Conservation (phyloP, 2,888 invertebrate species). For the Hirtodrosophila alboralis region DNA sequence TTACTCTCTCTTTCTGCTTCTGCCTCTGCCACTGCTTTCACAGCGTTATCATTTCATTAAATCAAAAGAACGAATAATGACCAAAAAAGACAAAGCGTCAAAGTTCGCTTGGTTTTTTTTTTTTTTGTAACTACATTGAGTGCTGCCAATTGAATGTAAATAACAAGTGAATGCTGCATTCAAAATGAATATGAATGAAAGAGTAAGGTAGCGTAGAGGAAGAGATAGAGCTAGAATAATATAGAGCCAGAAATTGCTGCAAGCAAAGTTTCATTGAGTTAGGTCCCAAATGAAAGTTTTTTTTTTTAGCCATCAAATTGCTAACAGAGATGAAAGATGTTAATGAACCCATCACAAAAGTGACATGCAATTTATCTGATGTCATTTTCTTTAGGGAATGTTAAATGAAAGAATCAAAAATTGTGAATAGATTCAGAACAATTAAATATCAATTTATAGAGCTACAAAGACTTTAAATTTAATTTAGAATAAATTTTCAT, state of each 20-base stretch:
- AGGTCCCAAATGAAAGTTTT: slow-evolving; percentile 41
- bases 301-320: slow-evolving; percentile 10
- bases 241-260: slow-evolving; percentile 2
- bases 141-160: slow-evolving; percentile 69
- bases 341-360: slow-evolving; percentile 46
- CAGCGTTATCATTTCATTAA: slow-evolving; percentile 73
- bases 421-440: slow-evolving; percentile 3
- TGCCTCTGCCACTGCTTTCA: no score
- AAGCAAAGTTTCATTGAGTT: slow-evolving; percentile 52
- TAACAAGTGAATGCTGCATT: slow-evolving; percentile 42
- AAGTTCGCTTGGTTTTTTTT: slow-evolving; percentile 31
- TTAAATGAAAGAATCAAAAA: slow-evolving; percentile 11
- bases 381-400: slow-evolving; percentile 9
- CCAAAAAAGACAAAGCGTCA: slow-evolving; percentile 43
- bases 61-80: slow-evolving; percentile 60
- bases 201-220: background rate
- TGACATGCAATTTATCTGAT: slow-evolving; percentile 52
- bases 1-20: no score
- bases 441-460: no score
- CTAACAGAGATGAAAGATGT: slow-evolving; percentile 21
- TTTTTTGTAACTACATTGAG: slow-evolving; percentile 41
- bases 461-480: no score
- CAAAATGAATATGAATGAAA: slow-evolving; percentile 50
- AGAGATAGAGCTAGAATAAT: background rate
- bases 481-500: no score